Evolutionary conservation across 2,888 invertebrate genomes (phyloP).

Genomic region (Operophtera brumata): DNA sequence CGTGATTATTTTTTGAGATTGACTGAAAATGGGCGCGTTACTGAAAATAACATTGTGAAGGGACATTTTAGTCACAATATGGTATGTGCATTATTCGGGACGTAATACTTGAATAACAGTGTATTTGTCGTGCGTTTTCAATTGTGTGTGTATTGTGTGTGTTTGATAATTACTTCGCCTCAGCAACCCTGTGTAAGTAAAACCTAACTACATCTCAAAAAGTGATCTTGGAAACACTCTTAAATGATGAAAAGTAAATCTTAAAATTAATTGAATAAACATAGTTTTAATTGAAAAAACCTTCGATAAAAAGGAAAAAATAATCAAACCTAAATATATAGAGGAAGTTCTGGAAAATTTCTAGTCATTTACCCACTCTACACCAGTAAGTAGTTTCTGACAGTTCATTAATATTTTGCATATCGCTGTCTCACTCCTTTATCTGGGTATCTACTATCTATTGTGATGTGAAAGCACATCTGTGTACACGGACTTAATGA

Average conservation of each 20-base stretch:
- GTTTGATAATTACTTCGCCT: conserved; percentile 41
- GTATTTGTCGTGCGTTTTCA: conserved; percentile 36
- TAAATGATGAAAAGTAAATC: neutral
- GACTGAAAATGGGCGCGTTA: conserved; percentile 12
- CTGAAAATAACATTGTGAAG: neutral
- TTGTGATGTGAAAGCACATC: neutral
- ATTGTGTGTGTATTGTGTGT: conserved; percentile 35
- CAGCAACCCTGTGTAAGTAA: conserved; percentile 50
- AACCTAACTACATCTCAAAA: neutral
- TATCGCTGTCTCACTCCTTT: conserved; percentile 1
- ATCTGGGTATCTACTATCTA: neutral
- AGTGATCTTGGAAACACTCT: neutral
- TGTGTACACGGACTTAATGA: too few species aligned
- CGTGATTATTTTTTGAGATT: conserved; percentile 7
- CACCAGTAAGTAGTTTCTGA: neutral
- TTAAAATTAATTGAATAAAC: neutral
- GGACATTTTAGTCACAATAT: conserved; percentile 35
- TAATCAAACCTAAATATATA: neutral
- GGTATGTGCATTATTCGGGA: conserved; percentile 36
- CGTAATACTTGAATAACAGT: conserved; percentile 35
- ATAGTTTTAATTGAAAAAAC: neutral
- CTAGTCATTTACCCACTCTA: too few species aligned
- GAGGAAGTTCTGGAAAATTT: too few species aligned
- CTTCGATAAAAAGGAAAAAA: too few species aligned
- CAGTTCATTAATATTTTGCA: conserved; percentile 5